phyloP scores from a whole-genome alignment of 2,113 vertebrate genomes.

The Nothocercus julius region DNA sequence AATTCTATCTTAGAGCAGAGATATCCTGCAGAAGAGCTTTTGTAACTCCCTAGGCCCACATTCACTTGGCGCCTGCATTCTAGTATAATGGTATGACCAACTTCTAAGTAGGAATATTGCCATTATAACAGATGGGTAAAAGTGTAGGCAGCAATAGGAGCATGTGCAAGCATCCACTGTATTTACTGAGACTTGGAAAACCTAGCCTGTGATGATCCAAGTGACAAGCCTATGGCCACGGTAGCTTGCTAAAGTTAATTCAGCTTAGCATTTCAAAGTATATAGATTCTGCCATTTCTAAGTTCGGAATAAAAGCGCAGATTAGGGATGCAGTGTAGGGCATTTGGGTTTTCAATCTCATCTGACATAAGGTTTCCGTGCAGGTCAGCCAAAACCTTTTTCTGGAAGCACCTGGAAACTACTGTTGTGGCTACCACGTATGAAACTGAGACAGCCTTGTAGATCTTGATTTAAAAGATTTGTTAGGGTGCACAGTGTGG shows the following conservation, averaged over 20 bases:
- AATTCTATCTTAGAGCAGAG: conserved; percentile 18
- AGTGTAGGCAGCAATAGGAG: conserved; percentile 60
- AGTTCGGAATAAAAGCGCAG: not conserved
- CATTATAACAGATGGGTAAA: conserved; percentile 64
- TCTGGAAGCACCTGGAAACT: not conserved
- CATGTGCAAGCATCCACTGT: conserved; percentile 32
- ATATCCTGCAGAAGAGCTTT: conserved; percentile 20
- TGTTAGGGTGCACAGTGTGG: not conserved
- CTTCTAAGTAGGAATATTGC: conserved; percentile 49
- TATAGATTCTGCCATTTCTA: not conserved
- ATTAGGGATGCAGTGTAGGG: not conserved
- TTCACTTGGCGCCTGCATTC: conserved; percentile 29
- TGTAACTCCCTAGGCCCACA: conserved; percentile 26
- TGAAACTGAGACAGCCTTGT: not conserved
- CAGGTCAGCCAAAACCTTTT: not conserved
- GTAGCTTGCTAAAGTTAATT: conserved; percentile 3
- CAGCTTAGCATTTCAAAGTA: conserved; percentile 12
- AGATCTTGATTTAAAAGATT: conserved; percentile 41
- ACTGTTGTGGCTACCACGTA: not conserved
- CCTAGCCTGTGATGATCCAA: conserved; percentile 45
- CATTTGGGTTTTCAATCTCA: not conserved
- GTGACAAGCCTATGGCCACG: conserved; percentile 5
- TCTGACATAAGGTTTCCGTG: not conserved
- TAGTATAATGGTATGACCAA: conserved; percentile 26
- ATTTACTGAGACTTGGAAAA: conserved; percentile 47